Evolutionary conservation across 2,797 vertebrate species (phyloP).

Genomic region (Diplodus puntazzo): DNA sequence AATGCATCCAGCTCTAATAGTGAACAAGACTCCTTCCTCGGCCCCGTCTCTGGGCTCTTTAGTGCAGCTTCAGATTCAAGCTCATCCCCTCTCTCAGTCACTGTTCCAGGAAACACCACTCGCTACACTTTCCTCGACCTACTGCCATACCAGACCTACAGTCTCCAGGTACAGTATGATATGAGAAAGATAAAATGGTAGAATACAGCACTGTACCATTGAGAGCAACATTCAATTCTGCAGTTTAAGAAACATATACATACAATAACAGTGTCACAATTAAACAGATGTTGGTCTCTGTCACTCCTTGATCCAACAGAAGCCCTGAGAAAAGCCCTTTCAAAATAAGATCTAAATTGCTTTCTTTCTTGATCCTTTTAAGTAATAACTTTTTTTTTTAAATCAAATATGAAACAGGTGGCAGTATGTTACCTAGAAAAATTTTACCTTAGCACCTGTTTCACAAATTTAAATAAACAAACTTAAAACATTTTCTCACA

Average conservation of each 20-base stretch:
- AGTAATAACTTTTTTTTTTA: too few relatives aligned
- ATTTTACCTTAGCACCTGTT: too few relatives aligned
- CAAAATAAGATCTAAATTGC: too few relatives aligned
- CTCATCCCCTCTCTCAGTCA: constrained; percentile 41
- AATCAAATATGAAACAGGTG: too few relatives aligned
- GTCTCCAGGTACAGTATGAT: constrained; percentile 67
- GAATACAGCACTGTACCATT: neutral
- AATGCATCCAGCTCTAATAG: constrained; percentile 10
- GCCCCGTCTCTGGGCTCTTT: constrained; percentile 12
- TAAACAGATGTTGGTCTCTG: neutral
- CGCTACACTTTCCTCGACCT: constrained; percentile 69
- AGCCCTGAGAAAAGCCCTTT: too few relatives aligned
- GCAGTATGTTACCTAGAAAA: too few relatives aligned
- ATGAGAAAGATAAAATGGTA: neutral
- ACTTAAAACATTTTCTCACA: too few relatives aligned
- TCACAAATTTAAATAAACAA: too few relatives aligned
- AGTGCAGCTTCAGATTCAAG: constrained; percentile 16
- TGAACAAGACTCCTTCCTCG: constrained; percentile 8
- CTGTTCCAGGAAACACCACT: constrained; percentile 72
- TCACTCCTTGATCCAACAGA: neutral
- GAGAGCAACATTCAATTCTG: neutral
- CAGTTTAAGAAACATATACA: neutral
- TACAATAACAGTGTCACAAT: neutral
- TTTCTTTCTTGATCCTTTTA: too few relatives aligned
- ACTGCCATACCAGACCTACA: constrained; percentile 73